Conservation (phyloP, 2,797 vertebrate genomes). For the Gobionotothen gibberifrons region DNA sequence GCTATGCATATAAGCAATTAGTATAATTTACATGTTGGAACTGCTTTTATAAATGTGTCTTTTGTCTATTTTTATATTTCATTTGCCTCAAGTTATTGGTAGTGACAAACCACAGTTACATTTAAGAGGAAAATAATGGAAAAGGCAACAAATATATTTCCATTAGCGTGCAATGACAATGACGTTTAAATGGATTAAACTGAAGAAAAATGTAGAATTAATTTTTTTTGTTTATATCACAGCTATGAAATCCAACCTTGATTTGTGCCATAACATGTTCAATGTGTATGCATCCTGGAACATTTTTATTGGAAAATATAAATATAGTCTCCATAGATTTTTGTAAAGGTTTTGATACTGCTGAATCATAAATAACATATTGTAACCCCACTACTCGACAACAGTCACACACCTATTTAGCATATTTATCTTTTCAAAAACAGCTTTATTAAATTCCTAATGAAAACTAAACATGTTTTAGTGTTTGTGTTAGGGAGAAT, state of each 20-base stretch:
- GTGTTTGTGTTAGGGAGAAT: conserved; percentile 12
- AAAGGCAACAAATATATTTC: background rate
- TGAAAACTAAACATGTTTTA: background rate
- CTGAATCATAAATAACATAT: background rate
- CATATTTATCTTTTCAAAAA: background rate
- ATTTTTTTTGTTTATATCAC: background rate
- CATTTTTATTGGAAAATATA: background rate
- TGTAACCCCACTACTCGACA: background rate
- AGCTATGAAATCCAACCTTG: background rate
- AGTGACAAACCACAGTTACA: background rate
- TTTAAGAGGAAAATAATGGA: background rate
- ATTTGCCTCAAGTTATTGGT: background rate
- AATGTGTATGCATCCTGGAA: background rate
- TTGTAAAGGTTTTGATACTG: background rate
- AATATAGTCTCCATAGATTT: background rate
- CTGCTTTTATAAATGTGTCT: background rate
- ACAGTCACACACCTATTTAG: background rate
- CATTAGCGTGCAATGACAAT: background rate
- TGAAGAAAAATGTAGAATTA: background rate
- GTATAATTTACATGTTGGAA: background rate
- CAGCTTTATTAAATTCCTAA: background rate
- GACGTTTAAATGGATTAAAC: background rate
- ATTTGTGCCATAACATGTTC: background rate
- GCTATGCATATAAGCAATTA: background rate
- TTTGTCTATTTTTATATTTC: background rate